Conservation (phyloP, 2,888 invertebrate species). For the Junonia oenone region DNA sequence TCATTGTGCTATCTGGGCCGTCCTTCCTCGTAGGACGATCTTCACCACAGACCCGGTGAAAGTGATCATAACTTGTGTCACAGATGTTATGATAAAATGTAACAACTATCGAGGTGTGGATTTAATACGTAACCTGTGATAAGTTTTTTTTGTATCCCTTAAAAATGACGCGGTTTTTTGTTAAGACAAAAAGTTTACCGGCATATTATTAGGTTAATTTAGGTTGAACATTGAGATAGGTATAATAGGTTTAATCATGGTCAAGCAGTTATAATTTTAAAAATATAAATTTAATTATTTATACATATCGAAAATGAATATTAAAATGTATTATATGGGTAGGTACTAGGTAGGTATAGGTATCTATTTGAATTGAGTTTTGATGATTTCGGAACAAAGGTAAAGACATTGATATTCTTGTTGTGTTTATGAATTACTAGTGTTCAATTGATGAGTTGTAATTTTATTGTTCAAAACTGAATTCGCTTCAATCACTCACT, state of each 20-base stretch:
- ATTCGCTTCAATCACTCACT: conserved; percentile 30
- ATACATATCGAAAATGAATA: too few species aligned
- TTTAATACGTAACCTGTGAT: not conserved
- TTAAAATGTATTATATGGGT: too few species aligned
- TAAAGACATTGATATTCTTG: not conserved
- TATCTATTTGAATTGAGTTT: too few species aligned
- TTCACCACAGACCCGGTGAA: conserved; percentile 57
- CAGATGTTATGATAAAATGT: not conserved
- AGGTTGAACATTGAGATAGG: too few species aligned
- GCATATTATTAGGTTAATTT: too few species aligned
- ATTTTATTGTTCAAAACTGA: conserved; percentile 42
- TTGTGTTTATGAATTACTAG: conserved; percentile 7
- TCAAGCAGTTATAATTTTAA: too few species aligned
- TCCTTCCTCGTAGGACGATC: conserved; percentile 53
- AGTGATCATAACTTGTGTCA: conserved; percentile 38
- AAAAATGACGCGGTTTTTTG: too few species aligned
- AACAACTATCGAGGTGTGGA: not conserved
- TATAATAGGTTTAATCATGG: too few species aligned
- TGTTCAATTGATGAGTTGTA: conserved; percentile 19
- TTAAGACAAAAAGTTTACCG: too few species aligned
- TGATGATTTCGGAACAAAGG: not conserved
- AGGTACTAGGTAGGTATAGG: too few species aligned
- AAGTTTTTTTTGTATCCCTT: not conserved
- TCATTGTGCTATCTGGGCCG: conserved; percentile 48
- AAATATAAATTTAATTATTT: too few species aligned